Conservation (phyloP, 2,797 vertebrate genomes). For the Jordanella pulchra region DNA sequence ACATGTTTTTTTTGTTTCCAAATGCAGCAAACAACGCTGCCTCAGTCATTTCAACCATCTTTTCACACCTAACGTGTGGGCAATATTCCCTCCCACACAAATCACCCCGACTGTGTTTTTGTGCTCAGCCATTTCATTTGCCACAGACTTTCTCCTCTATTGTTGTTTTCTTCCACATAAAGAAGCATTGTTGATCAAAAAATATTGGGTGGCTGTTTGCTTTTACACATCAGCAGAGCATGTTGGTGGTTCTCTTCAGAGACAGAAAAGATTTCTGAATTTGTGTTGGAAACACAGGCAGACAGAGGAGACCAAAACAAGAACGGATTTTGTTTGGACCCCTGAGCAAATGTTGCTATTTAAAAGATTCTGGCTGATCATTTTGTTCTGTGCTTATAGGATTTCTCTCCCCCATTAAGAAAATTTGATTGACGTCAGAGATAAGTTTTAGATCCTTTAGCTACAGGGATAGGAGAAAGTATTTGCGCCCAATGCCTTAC, state of each 20-base stretch:
- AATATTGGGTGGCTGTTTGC: constrained; percentile 37
- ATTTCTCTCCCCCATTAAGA: not conserved
- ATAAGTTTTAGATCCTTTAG: not conserved
- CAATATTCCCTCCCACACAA: constrained; percentile 54
- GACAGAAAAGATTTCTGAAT: constrained; percentile 17
- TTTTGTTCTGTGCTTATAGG: constrained; percentile 11
- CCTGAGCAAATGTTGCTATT: constrained; percentile 5
- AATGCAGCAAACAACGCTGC: constrained; percentile 26
- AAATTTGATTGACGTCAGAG: not conserved
- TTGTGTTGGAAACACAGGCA: not conserved
- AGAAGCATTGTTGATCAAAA: constrained; percentile 35
- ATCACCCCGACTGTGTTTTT: constrained; percentile 41
- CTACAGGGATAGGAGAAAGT: not conserved
- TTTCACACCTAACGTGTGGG: constrained; percentile 53
- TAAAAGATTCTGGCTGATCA: constrained; percentile 39
- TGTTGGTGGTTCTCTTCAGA: not conserved
- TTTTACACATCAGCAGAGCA: constrained; percentile 14
- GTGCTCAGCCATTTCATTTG: constrained; percentile 47
- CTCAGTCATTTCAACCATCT: constrained; percentile 48
- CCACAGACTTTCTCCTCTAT: constrained; percentile 27
- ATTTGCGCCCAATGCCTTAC: not conserved
- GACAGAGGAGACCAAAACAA: not conserved
- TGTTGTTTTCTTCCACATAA: constrained; percentile 18
- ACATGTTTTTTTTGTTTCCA: constrained; percentile 37
- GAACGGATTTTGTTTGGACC: no score